These are phyloP conservation scores for Zophobas atratus DNA, from an alignment of 1,140 invertebrate species.

Conservation along the genomic window DNA sequence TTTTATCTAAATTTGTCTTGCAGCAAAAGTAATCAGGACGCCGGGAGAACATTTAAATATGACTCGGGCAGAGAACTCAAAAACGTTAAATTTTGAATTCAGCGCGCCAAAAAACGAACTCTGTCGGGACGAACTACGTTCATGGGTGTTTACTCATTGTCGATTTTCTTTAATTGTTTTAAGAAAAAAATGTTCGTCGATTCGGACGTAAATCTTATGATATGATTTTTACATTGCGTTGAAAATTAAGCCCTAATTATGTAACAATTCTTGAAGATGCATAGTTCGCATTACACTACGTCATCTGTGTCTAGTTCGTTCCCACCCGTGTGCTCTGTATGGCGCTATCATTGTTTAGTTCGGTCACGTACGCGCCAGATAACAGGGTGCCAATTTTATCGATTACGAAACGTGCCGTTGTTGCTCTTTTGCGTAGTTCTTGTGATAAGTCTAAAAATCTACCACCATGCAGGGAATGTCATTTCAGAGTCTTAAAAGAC, in stretches of 20 bases:
- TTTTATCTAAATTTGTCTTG: background rate
- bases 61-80: background rate
- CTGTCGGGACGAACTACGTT: background rate
- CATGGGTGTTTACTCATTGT: background rate
- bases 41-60: too few species aligned
- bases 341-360: background rate
- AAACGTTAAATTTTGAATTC: background rate
- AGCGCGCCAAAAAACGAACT: background rate
- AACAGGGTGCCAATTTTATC: too few species aligned
- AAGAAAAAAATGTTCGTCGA: too few species aligned
- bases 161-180: too few species aligned
- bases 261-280: too few species aligned
- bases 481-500: slow-evolving; percentile 72
- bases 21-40: background rate
- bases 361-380: background rate
- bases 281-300: too few species aligned
- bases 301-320: too few species aligned
- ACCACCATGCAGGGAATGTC: slow-evolving; percentile 71
- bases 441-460: background rate
- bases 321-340: too few species aligned
- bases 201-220: too few species aligned
- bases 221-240: too few species aligned
- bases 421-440: background rate
- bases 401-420: background rate
- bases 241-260: too few species aligned